phyloP scores from a whole-genome alignment of 2,888 invertebrate genomes.

The Erebia palarica region DNA sequence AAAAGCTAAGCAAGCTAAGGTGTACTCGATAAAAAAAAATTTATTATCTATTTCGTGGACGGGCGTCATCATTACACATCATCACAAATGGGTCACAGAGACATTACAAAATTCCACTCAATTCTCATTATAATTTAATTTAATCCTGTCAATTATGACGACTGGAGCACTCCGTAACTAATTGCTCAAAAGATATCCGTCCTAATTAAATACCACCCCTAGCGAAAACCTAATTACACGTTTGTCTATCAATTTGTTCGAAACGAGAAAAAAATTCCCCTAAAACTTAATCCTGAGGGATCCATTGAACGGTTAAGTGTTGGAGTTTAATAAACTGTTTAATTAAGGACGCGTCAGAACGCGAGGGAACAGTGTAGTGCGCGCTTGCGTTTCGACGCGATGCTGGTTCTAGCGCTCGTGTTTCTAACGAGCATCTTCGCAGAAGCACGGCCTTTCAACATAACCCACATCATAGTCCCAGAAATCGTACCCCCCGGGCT shows the following conservation, averaged over 20 bases:
- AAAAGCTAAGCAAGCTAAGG: no score
- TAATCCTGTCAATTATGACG: conserved; percentile 41
- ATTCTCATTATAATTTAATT: conserved; percentile 30
- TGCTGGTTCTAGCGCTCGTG: conserved; percentile 58
- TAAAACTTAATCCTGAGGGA: conserved; percentile 51
- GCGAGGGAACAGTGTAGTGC: conserved; percentile 66
- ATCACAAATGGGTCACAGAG: not conserved
- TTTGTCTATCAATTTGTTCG: conserved; percentile 68
- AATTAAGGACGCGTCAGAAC: conserved; percentile 72
- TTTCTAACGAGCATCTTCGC: conserved; percentile 46
- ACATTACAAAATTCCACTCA: conserved; percentile 16
- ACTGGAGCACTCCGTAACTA: conserved; percentile 33
- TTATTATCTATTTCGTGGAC: not conserved
- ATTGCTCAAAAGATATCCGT: conserved; percentile 40
- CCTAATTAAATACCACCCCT: conserved; percentile 56
- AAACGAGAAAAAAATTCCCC: conserved; percentile 55
- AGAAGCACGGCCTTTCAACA: conserved; percentile 59
- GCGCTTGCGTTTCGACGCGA: conserved; percentile 65
- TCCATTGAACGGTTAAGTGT: conserved; percentile 72
- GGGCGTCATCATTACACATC: not conserved
- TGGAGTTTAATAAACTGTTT: conserved; percentile 79
- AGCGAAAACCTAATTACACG: conserved; percentile 60
- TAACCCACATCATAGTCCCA: conserved; percentile 67
- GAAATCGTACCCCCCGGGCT: conserved; percentile 58
- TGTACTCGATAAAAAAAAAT: not conserved